These are phyloP conservation scores for Kryphioiulus occultus DNA, from an alignment of 2,888 invertebrate genomes.

Conservation along the genomic window DNA sequence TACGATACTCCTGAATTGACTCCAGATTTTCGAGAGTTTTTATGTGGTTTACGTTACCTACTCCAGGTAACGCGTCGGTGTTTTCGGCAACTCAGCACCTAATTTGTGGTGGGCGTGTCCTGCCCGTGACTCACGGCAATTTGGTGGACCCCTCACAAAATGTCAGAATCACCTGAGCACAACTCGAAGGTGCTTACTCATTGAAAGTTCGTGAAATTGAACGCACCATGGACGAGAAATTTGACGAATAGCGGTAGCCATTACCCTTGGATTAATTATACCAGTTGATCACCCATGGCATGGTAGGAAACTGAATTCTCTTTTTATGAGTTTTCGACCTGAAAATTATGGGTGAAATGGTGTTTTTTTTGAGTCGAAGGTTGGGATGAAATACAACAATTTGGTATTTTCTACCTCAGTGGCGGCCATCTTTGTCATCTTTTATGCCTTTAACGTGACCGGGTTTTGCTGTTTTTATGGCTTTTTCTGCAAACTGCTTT, in stretches of 20 bases:
- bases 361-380: no score
- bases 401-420: no score
- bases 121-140: background rate
- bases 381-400: no score
- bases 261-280: background rate
- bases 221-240: background rate
- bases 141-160: background rate
- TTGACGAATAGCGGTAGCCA: background rate
- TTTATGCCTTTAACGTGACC: no score
- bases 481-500: no score
- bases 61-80: background rate
- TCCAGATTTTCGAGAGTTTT: background rate
- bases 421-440: no score
- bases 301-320: background rate
- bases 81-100: slow-evolving; percentile 5
- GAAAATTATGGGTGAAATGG: no score
- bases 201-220: background rate
- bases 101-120: background rate
- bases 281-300: background rate
- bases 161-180: background rate
- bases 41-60: background rate
- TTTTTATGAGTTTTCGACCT: background rate
- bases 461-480: no score
- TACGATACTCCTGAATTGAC: no score
- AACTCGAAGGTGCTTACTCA: background rate